Base-by-base conservation (phyloP, 2,888 invertebrate species). In the Macrosiphum euphorbiae region DNA sequence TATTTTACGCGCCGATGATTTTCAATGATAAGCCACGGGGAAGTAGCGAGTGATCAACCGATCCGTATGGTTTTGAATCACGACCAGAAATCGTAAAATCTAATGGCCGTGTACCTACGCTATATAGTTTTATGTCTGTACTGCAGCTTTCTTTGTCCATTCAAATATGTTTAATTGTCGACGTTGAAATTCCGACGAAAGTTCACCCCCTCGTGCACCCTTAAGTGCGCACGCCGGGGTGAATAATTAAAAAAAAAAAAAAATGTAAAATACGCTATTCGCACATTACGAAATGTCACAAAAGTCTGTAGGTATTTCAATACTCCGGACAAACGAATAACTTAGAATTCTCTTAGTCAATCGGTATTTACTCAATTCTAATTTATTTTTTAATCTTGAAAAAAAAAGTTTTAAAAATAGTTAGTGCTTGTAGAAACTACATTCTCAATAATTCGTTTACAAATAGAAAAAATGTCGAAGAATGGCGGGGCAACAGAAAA, bases 11-110 rank as follows among this genome's bases (percentile, higher is more conserved):
- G 20, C 35, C 58, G 24, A 5, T 35, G 58, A 85, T 26, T 93
- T 85, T 61, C 88, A 61, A 90, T 20, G 93, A 90, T 89, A 58
- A 85, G 44, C n/a, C 55, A 41, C 8, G 67, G 88, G 52, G 20
- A 67, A 88, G 41, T 28, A 47, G 41, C 41, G 20, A 78, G 35
- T 78, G 44, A 88, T 84, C 47, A 90, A 85, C 93, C 20, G 89
- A 90, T 88, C 88, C 92, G 88, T 50, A 50, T 28, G 92, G 61
- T 78, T 88, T 88, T 67, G 52, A 88, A 92, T 92, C 92, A 88
- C 88, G 16, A 92, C 88, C 92, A 92, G 92, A 92, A 92, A 92
- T 92, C 67, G 78, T 92, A 88, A 88, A 88, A 55, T 78, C n/a
- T 88, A 88, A 92, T 67, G 78, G 88, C 4, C 5, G 55, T 41